Evolutionary conservation across 2,113 vertebrate species (phyloP).

Genomic region (Eretmochelys imbricata): DNA sequence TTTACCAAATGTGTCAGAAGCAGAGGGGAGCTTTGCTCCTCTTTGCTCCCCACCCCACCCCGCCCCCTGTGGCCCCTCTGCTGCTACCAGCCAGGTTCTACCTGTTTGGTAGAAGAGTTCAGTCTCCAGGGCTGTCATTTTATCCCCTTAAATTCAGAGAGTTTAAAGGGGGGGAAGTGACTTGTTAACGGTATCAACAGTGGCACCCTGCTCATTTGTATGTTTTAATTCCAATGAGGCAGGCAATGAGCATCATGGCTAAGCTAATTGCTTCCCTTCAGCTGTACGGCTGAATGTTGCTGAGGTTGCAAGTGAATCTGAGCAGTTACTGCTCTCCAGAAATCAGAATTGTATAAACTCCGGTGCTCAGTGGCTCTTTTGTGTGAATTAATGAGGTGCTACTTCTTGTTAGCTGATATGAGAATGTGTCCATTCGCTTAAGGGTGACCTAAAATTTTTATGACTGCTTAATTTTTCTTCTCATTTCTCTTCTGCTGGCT

Average conservation of each 20-base stretch:
- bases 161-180: neutral
- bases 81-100: neutral
- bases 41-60: too few species aligned
- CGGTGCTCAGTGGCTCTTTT: rapidly evolving
- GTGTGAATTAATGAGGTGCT: neutral
- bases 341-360: neutral
- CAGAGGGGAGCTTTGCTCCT: neutral
- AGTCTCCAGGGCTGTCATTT: neutral
- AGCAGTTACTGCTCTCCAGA: neutral
- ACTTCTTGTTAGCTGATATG: neutral
- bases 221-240: neutral
- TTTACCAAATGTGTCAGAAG: neutral
- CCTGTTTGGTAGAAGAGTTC: neutral
- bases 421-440: neutral
- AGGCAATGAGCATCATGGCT: neutral
- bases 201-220: neutral
- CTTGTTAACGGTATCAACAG: neutral
- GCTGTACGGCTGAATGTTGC: neutral
- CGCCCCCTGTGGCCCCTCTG: too few species aligned
- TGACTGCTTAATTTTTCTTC: neutral
- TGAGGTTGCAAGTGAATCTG: neutral
- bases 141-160: neutral
- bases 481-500: rapidly evolving
- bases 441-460: neutral
- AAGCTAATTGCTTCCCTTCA: neutral